Conservation (phyloP, 2,113 vertebrate species). For the Felis chaus region DNA sequence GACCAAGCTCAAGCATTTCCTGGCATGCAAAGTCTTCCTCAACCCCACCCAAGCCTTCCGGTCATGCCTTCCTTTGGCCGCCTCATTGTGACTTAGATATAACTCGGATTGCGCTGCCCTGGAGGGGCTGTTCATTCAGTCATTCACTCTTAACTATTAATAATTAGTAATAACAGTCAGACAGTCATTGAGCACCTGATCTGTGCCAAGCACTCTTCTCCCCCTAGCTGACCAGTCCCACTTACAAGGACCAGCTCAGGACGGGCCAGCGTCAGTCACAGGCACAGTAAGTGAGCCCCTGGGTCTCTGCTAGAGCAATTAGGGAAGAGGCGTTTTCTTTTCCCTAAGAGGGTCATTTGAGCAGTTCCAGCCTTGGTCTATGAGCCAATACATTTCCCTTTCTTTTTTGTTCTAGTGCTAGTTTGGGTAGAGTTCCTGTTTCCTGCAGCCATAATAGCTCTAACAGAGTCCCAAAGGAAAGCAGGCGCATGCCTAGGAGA, state of each 20-base stretch:
- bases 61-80: not conserved
- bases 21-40: not conserved
- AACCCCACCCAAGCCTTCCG: not conserved
- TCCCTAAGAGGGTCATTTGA: not conserved
- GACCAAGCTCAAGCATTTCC: not conserved
- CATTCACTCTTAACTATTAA: not conserved
- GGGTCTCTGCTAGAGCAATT: not conserved
- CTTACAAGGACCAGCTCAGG: not conserved
- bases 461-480: not conserved
- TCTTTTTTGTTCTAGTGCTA: not conserved
- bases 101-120: not conserved
- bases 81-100: not conserved
- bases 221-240: not conserved
- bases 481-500: not conserved
- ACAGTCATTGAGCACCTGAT: not conserved
- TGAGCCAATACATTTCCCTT: not conserved
- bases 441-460: not conserved
- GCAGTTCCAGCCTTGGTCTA: not conserved
- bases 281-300: not conserved
- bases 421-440: not conserved
- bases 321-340: not conserved
- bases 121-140: not conserved
- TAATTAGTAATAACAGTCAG: not conserved
- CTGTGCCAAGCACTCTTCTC: not conserved
- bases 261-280: too few species aligned